A percentile compares a stretch with the other conserved stretches of the same genome.
phyloP scores from a whole-genome alignment of 2,888 invertebrate genomes.

The Ferrisia virgata region DNA sequence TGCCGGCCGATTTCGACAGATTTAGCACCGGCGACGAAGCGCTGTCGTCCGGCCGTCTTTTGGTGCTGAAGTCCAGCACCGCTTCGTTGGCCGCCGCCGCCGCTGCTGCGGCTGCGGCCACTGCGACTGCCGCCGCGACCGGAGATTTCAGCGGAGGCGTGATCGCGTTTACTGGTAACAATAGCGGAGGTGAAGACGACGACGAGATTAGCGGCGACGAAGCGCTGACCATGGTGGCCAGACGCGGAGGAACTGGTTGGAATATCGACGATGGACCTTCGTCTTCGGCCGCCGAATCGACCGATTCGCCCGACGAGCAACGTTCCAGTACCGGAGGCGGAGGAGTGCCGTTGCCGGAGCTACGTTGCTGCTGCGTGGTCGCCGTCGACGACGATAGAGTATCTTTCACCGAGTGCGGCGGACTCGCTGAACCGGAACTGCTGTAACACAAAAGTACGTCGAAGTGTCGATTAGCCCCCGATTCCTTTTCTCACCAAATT shows the following conservation, averaged over 20 bases:
- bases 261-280: conserved; percentile 48
- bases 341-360: conserved; percentile 38
- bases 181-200: conserved; percentile 56
- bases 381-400: conserved; percentile 56
- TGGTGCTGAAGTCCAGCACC: conserved; percentile 78
- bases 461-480: neutral
- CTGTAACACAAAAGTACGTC: conserved; percentile 57
- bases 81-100: conserved; percentile 46
- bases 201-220: conserved; percentile 72
- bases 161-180: conserved; percentile 29
- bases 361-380: conserved; percentile 22
- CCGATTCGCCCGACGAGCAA: conserved; percentile 75
- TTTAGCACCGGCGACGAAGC: conserved; percentile 71
- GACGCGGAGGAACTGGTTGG: conserved; percentile 66
- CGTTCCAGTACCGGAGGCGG: conserved; percentile 61
- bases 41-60: conserved; percentile 57
- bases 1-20: conserved; percentile 60
- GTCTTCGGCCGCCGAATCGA: conserved; percentile 63
- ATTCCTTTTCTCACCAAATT: neutral
- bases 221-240: conserved; percentile 65
- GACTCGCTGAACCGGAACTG: conserved; percentile 73
- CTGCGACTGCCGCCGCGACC: conserved; percentile 55
- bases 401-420: conserved; percentile 70
- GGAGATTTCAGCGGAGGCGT: conserved; percentile 48
- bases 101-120: conserved; percentile 55